These are phyloP conservation scores for Epizoanthus stellaris DNA, from an alignment of 92 coral and sea anemone genomes.

Conservation along the genomic window DNA sequence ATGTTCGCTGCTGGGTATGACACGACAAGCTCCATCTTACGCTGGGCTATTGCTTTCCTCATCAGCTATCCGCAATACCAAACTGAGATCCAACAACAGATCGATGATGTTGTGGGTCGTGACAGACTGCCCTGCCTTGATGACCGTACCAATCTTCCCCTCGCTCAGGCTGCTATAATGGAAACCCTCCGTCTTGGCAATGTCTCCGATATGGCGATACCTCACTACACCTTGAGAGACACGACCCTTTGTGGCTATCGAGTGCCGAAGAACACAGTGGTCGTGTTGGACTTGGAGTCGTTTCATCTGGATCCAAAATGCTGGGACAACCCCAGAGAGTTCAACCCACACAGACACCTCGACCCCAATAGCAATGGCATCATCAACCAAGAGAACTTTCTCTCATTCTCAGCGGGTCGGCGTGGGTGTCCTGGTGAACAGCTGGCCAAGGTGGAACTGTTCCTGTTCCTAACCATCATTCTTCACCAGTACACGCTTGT, in stretches of 20 bases:
- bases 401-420: constrained; percentile 29
- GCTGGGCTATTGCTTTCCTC: constrained; percentile 27
- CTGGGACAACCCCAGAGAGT: constrained; percentile 33
- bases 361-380: neutral
- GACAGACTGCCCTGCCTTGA: constrained; percentile 34
- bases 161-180: constrained; percentile 32
- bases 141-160: constrained; percentile 42
- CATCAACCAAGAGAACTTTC: constrained; percentile 10
- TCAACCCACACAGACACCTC: constrained; percentile 24
- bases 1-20: constrained; percentile 54
- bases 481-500: constrained; percentile 26
- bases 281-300: constrained; percentile 18
- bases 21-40: constrained; percentile 21
- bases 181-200: constrained; percentile 46
- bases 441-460: constrained; percentile 32
- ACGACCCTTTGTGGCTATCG: constrained; percentile 36
- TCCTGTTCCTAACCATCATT: constrained; percentile 16
- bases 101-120: constrained; percentile 46
- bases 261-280: constrained; percentile 38
- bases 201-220: constrained; percentile 33
- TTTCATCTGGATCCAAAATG: constrained; percentile 29
- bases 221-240: constrained; percentile 41
- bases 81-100: constrained; percentile 27
- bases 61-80: constrained; percentile 36
- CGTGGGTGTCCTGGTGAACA: constrained; percentile 33